Conservation (phyloP, 1,140 invertebrate species). For the Hyles euphorbiae region DNA sequence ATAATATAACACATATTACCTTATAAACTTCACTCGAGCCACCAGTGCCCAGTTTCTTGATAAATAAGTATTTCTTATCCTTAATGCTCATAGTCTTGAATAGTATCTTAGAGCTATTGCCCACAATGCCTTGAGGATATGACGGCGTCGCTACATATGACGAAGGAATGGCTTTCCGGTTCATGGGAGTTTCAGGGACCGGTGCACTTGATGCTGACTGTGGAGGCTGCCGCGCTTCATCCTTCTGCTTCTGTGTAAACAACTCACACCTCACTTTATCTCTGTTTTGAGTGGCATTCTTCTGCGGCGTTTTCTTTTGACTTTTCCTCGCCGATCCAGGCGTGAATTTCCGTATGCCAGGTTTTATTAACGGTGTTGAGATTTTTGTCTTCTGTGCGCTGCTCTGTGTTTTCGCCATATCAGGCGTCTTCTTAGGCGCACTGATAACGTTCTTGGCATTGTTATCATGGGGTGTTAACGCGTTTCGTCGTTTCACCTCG, state of each 20-base stretch:
- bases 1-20: constrained; percentile 29
- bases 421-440: constrained; percentile 45
- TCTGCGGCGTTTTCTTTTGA: constrained; percentile 45
- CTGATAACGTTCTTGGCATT: constrained; percentile 32
- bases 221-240: constrained; percentile 17
- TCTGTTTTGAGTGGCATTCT: constrained; percentile 37
- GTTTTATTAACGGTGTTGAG: constrained; percentile 57
- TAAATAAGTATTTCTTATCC: constrained; percentile 69
- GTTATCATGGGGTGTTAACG: constrained; percentile 32
- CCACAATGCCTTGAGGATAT: constrained; percentile 50
- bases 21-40: constrained; percentile 74
- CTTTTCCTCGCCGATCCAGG: constrained; percentile 48
- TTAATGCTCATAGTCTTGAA: constrained; percentile 68
- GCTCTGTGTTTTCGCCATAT: constrained; percentile 30
- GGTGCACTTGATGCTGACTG: constrained; percentile 11
- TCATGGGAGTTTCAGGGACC: constrained; percentile 51
- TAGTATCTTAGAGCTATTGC: constrained; percentile 49
- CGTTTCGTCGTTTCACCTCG: constrained; percentile 40
- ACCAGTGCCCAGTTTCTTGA: constrained; percentile 66
- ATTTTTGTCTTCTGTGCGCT: constrained; percentile 44
- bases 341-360: constrained; percentile 56
- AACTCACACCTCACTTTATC: constrained; percentile 61
- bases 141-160: constrained; percentile 54
- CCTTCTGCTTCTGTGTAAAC: constrained; percentile 40
- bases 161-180: constrained; percentile 42